Evolutionary conservation across 2,797 vertebrate genomes (phyloP).

Genomic region (Phoxinus dragarum): DNA sequence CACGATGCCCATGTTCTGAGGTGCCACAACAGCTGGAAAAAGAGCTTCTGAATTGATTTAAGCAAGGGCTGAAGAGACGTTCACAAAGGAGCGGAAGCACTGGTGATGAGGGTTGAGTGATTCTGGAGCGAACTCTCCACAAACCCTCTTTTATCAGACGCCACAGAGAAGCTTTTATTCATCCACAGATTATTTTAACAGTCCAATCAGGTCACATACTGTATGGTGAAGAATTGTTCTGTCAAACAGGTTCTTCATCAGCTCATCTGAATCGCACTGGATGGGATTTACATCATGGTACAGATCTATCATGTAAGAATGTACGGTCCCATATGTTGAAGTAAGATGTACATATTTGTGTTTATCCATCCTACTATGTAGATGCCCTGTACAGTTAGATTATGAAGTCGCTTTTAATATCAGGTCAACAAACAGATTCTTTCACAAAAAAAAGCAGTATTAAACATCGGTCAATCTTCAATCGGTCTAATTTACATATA

Average conservation of each 20-base stretch:
- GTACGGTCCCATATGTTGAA: slow-evolving; percentile 61
- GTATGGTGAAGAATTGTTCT: slow-evolving; percentile 56
- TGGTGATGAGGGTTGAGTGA: not conserved
- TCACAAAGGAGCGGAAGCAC: not conserved
- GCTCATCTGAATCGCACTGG: slow-evolving; percentile 77
- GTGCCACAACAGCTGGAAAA: slow-evolving; percentile 57
- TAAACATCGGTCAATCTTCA: slow-evolving; percentile 72
- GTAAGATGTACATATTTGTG: slow-evolving; percentile 72
- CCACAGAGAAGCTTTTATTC: slow-evolving; percentile 38
- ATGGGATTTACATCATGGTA: slow-evolving; percentile 80
- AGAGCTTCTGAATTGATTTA: not conserved
- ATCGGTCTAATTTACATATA: slow-evolving; percentile 54
- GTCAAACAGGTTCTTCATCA: slow-evolving; percentile 70
- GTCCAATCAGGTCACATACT: slow-evolving; percentile 11
- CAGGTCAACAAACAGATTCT: slow-evolving; percentile 53
- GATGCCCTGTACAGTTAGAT: slow-evolving; percentile 69
- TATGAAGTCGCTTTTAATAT: slow-evolving; percentile 68
- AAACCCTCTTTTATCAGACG: slow-evolving; percentile 23
- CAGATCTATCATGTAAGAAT: slow-evolving; percentile 71
- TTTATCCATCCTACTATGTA: slow-evolving; percentile 65
- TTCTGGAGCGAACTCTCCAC: not conserved
- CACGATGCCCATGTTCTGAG: slow-evolving; percentile 99
- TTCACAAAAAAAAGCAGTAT: slow-evolving; percentile 60
- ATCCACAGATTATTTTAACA: slow-evolving; percentile 29
- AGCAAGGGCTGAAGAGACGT: slow-evolving; percentile 26